Percentiles rank a stretch among this genome's conserved stretches.
phyloP scores from a whole-genome alignment of 2,797 vertebrate species.

The Bryconaethiops microstoma region DNA sequence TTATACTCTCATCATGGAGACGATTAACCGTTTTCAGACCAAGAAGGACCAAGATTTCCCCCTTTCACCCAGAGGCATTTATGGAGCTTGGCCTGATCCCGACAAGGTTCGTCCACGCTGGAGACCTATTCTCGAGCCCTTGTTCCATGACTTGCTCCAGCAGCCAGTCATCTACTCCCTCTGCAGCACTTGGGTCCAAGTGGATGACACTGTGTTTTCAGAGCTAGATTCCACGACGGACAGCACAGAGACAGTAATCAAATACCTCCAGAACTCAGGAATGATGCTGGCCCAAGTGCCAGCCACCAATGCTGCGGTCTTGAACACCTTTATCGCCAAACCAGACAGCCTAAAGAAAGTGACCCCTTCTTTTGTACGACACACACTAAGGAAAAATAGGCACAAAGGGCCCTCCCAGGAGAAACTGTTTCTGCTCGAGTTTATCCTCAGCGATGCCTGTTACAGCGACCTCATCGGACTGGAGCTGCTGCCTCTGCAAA shows the following conservation, averaged over 20 bases:
- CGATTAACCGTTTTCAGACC: slow-evolving; percentile 84
- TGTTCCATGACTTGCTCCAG: slow-evolving; percentile 88
- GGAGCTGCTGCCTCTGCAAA: slow-evolving; percentile 92
- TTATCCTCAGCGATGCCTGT: slow-evolving; percentile 86
- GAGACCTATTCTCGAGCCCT: slow-evolving; percentile 88
- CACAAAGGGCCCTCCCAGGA: slow-evolving; percentile 82
- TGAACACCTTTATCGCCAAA: slow-evolving; percentile 70
- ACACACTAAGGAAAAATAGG: slow-evolving; percentile 85
- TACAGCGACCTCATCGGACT: slow-evolving; percentile 94
- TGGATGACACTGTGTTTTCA: slow-evolving; percentile 88
- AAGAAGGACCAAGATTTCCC: slow-evolving; percentile 86
- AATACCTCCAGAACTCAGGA: slow-evolving; percentile 94
- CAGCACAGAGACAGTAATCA: slow-evolving; percentile 83
- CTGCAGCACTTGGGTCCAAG: slow-evolving; percentile 83
- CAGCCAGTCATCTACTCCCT: slow-evolving; percentile 87
- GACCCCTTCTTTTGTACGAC: slow-evolving; percentile 86
- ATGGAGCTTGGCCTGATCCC: slow-evolving; percentile 90
- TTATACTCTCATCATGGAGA: slow-evolving; percentile 87
- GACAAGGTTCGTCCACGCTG: slow-evolving; percentile 84
- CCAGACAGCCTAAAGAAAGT: slow-evolving; percentile 82
- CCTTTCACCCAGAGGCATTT: slow-evolving; percentile 82
- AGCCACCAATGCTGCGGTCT: slow-evolving; percentile 78
- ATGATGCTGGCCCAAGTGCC: slow-evolving; percentile 89
- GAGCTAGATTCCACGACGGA: slow-evolving; percentile 84
- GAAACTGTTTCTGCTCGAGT: slow-evolving; percentile 90